Conservation (phyloP, 2,113 vertebrate species). For the Ophiodon elongatus region DNA sequence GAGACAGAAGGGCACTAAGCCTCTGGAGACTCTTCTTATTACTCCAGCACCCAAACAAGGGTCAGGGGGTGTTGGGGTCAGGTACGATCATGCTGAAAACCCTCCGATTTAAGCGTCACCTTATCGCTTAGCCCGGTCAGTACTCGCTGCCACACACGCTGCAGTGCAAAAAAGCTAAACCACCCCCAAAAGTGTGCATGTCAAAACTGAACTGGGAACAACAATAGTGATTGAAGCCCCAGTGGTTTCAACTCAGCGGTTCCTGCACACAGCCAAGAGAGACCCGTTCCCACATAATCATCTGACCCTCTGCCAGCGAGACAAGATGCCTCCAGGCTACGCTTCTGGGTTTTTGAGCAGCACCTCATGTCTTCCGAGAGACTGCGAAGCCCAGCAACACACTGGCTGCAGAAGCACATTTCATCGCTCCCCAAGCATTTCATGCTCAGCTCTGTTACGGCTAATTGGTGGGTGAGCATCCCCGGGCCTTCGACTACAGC, state of each 20-base stretch:
- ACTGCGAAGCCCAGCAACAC: constrained; percentile 18
- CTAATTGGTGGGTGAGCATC: constrained; percentile 80
- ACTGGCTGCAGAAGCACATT: constrained; percentile 24
- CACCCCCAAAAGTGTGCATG: constrained; percentile 42
- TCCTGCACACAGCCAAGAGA: constrained; percentile 52
- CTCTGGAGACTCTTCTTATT: neutral
- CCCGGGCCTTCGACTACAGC: constrained; percentile 49
- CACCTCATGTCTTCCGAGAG: constrained; percentile 36
- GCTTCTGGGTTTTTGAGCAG: constrained; percentile 50
- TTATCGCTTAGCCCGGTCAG: constrained; percentile 2
- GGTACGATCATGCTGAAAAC: constrained; percentile 3
- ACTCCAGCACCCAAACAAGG: constrained; percentile 19
- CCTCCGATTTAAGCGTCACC: neutral
- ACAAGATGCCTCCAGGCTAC: constrained; percentile 53
- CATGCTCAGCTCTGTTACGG: constrained; percentile 70
- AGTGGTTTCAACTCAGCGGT: constrained; percentile 42
- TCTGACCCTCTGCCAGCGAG: constrained; percentile 60
- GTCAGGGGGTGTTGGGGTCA: neutral
- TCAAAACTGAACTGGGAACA: constrained; percentile 57
- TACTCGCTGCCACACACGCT: constrained; percentile 33
- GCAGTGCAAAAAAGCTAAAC: constrained; percentile 44
- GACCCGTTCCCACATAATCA: constrained; percentile 66
- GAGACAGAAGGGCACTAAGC: neutral
- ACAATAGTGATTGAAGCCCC: constrained; percentile 54
- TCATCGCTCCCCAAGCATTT: constrained; percentile 59